Percentiles rank a stretch among this genome's conserved stretches.
phyloP scores from a whole-genome alignment of 2,888 invertebrate genomes.

The Charanyca ferruginea region DNA sequence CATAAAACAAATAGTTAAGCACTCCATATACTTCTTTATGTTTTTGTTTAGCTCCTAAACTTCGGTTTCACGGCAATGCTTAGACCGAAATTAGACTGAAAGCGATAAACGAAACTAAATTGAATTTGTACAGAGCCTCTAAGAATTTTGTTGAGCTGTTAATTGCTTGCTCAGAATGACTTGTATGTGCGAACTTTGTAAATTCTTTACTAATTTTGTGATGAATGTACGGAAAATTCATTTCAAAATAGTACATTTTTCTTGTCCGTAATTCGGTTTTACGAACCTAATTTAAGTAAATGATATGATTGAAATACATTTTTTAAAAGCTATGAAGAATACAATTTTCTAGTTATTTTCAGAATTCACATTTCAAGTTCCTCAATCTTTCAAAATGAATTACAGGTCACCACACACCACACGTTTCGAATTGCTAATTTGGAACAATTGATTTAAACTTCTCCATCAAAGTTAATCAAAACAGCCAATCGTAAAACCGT shows the following conservation, averaged over 20 bases:
- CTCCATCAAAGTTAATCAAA: slow-evolving; percentile 41
- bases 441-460: slow-evolving; percentile 37
- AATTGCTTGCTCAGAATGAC: slow-evolving; percentile 46
- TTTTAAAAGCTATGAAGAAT: too few relatives aligned
- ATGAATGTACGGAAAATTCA: slow-evolving; percentile 1
- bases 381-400: not conserved
- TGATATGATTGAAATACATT: not conserved
- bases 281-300: not conserved
- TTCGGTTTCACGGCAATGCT: slow-evolving; percentile 34
- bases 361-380: slow-evolving; percentile 1
- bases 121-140: slow-evolving; percentile 43
- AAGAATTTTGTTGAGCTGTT: slow-evolving; percentile 33
- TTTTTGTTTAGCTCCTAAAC: slow-evolving; percentile 38
- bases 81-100: slow-evolving; percentile 38
- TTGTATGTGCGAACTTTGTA: slow-evolving; percentile 16
- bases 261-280: not conserved
- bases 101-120: slow-evolving; percentile 48
- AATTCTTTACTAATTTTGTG: slow-evolving; percentile 20
- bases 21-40: slow-evolving; percentile 40
- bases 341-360: not conserved
- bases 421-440: slow-evolving; percentile 26
- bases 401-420: not conserved
- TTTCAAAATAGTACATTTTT: not conserved
- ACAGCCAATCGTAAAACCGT: slow-evolving; percentile 32
- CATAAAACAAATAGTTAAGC: slow-evolving; percentile 44